Evolutionary conservation across 2,888 invertebrate species (phyloP).

Genomic region (Schizaphis graminum): DNA sequence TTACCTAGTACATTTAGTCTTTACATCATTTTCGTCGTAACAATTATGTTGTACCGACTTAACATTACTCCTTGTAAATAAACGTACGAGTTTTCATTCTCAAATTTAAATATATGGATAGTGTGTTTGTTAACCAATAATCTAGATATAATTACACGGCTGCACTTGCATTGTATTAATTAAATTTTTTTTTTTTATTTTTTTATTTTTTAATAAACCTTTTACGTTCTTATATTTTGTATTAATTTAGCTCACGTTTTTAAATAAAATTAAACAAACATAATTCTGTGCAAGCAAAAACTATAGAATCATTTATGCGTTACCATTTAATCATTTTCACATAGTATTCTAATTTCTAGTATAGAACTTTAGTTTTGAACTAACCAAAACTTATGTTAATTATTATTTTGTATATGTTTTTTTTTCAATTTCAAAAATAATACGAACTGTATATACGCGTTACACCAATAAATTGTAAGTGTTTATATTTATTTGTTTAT

Average conservation of each 20-base stretch:
- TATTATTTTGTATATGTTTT: background rate
- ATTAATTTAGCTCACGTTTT: background rate
- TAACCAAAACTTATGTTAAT: background rate
- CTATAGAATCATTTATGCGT: background rate
- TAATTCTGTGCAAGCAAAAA: background rate
- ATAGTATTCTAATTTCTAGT: background rate
- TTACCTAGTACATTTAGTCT: background rate
- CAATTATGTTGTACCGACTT: background rate
- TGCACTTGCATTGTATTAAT: background rate
- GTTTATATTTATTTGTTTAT: background rate
- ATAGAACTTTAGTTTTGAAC: background rate
- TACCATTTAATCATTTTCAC: background rate
- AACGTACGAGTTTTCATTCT: background rate
- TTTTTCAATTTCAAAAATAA: background rate
- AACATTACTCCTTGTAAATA: background rate
- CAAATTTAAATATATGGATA: background rate
- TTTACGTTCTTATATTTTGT: too few relatives aligned
- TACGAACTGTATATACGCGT: background rate
- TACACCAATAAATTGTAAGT: background rate
- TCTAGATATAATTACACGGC: background rate
- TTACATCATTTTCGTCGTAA: background rate
- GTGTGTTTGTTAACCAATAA: background rate
- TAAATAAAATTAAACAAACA: background rate
- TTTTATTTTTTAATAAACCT: background rate
- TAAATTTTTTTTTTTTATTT: background rate